Percentiles rank a stretch among this genome's conserved stretches.
Evolutionary conservation across 2,888 invertebrate genomes (phyloP).

Genomic region (Coleophora deauratella): DNA sequence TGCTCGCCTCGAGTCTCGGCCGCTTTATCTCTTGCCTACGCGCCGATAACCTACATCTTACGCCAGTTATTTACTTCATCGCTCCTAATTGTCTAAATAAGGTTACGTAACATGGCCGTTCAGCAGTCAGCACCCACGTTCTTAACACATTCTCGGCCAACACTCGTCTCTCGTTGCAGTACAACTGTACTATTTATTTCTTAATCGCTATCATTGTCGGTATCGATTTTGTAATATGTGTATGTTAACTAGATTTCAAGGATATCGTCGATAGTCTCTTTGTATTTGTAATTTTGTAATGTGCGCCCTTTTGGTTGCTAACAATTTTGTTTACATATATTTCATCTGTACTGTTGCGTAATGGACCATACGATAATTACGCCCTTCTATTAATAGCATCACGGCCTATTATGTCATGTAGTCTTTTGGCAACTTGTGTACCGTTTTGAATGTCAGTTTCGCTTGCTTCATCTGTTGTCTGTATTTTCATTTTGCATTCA

Average conservation of each 20-base stretch:
- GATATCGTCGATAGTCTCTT: slow-evolving; percentile 19
- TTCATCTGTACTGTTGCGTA: slow-evolving; percentile 30
- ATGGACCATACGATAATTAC: slow-evolving; percentile 35
- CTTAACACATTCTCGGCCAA: slow-evolving; percentile 34
- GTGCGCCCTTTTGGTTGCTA: slow-evolving; percentile 37
- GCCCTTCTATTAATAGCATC: slow-evolving; percentile 39
- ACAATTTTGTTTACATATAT: slow-evolving; percentile 42
- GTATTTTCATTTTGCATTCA: too few species aligned
- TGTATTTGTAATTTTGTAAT: slow-evolving; percentile 20
- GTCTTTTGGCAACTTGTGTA: slow-evolving; percentile 25
- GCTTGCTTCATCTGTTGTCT: slow-evolving; percentile 2
- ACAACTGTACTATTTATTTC: slow-evolving; percentile 29
- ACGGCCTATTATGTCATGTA: slow-evolving; percentile 30
- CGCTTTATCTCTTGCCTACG: slow-evolving; percentile 21
- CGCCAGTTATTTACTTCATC: slow-evolving; percentile 42
- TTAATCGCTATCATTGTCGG: slow-evolving; percentile 31
- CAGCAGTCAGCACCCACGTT: slow-evolving; percentile 24
- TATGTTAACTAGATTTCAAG: slow-evolving; percentile 18
- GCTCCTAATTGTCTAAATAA: slow-evolving; percentile 44
- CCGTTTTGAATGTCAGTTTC: not conserved
- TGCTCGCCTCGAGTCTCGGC: slow-evolving; percentile 27
- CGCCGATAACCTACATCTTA: slow-evolving; percentile 52
- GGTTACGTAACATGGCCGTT: slow-evolving; percentile 33
- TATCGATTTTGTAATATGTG: slow-evolving; percentile 25
- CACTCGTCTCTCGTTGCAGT: slow-evolving; percentile 24